Base-by-base conservation (phyloP, 2,797 vertebrate species). In the Protonibea diacanthus region DNA sequence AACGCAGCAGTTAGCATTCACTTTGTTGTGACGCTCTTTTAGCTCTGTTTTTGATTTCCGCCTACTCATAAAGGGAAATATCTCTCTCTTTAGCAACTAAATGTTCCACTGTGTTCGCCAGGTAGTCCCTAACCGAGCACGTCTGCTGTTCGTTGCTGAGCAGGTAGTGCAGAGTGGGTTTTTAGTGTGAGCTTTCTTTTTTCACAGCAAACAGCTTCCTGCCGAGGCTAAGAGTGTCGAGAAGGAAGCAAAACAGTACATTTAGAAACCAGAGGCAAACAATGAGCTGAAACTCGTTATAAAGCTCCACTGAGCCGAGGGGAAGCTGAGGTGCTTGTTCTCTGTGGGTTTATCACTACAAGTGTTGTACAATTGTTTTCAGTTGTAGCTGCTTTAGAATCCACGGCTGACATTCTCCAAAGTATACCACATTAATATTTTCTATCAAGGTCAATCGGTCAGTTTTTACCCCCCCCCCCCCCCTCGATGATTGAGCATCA, bases 401-500 rank as follows among this genome's bases (percentile, higher is more conserved):
- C 5, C 48, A 51, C 2, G 15, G 45, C 25, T 40, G 44, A 77
- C 47, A 29, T 17, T 69, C 44, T 60, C 45, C 21, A 51, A 25
- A 67, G 9, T 66, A 15, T 47, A 6, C 20, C 13, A 23, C 42
- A 65, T n/a, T 59, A 29, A 70, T 74, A 67, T 48, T 58, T 67
- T 40, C 23, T 21, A 60, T 83, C 47, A 66, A 74, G 59, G 66
- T 75, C 70, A 75, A 25, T 2, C 15, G 49, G 44, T 74, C 25
- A 40, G 20, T 61, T 47, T 77, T 40, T 60, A 49, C 21, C 33
- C 8, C 29, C 27, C 1, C 18, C n/a, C n/a, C n/a, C n/a, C n/a
- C n/a, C n/a, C n/a, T 6, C 27, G 23, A 14, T 21, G 29, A 27
- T 33, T 60, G 2, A 15, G 66, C 38, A 66, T 74, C 2, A 55